phyloP scores from a whole-genome alignment of 1,140 invertebrate species.

The Brachionus asplanchnoidis region DNA sequence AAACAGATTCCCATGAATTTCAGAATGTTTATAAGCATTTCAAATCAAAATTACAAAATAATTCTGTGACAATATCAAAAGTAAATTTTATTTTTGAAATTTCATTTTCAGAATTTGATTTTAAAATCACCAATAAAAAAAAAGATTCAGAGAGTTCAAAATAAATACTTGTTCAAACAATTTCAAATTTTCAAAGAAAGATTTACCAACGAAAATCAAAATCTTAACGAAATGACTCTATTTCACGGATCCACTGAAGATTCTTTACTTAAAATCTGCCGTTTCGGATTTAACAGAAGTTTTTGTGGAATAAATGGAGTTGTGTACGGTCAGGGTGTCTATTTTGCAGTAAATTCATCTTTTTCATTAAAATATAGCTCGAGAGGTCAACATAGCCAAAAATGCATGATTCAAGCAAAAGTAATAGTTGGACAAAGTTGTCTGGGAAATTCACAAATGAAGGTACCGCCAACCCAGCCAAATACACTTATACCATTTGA shows the following conservation, averaged over 20 bases:
- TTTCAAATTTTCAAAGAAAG: background rate
- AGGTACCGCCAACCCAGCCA: background rate
- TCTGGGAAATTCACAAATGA: background rate
- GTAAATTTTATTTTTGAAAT: background rate
- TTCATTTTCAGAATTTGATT: no score
- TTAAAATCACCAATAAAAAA: background rate
- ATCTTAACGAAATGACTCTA: background rate
- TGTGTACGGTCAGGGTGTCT: slow-evolving; percentile 9
- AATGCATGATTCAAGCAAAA: background rate
- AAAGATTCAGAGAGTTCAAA: background rate
- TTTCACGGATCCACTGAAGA: slow-evolving; percentile 3
- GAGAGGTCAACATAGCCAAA: background rate
- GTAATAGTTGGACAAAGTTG: background rate
- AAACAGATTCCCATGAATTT: background rate
- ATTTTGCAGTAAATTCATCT: slow-evolving; percentile 12
- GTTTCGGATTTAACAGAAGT: slow-evolving; percentile 21
- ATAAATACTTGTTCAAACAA: background rate
- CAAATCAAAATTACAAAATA: background rate
- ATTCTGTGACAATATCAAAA: background rate
- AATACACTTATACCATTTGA: background rate
- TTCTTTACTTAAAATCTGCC: background rate
- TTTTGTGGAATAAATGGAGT: slow-evolving; percentile 24
- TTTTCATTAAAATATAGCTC: background rate
- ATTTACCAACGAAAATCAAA: background rate
- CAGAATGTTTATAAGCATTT: background rate